These are phyloP conservation scores for Pyrrhia umbra DNA, from an alignment of 2,888 invertebrate genomes.

Conservation along the genomic window DNA sequence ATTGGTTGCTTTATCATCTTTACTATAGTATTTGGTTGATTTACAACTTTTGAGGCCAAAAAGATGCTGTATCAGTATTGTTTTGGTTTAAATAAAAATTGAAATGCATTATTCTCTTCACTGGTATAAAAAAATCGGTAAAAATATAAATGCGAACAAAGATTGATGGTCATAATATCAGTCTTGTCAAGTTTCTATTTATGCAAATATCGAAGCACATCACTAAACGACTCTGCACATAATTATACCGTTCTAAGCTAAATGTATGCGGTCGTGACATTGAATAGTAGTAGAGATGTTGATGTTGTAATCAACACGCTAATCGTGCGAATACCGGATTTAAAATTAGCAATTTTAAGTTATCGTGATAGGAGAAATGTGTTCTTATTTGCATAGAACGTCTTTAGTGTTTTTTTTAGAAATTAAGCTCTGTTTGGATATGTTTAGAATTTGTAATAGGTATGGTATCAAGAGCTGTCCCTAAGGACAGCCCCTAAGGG, in stretches of 20 bases:
- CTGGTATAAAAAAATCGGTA: no score
- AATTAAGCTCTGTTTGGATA: neutral
- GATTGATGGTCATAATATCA: no score
- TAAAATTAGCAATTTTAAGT: constrained; percentile 38
- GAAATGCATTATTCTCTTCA: no score
- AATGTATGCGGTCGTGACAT: constrained; percentile 52
- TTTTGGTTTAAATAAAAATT: no score
- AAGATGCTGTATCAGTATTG: no score
- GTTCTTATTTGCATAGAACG: constrained; percentile 50
- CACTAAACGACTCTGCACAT: constrained; percentile 26
- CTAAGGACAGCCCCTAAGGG: no score
- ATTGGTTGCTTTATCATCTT: neutral
- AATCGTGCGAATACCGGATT: constrained; percentile 48
- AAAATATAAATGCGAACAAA: no score
- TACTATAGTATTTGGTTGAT: neutral
- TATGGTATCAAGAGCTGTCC: no score
- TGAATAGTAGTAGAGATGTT: constrained; percentile 26
- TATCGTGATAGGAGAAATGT: constrained; percentile 31
- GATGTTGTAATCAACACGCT: constrained; percentile 35
- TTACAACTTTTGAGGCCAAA: neutral
- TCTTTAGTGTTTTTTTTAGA: constrained; percentile 9
- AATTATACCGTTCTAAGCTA: constrained; percentile 10
- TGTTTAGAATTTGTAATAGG: constrained; percentile 4
- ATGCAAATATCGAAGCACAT: constrained; percentile 14
- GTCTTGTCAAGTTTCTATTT: neutral